Percentiles rank a stretch among this genome's conserved stretches.
Evolutionary conservation across 2,888 invertebrate species (phyloP).

Genomic region (Xestia c-nigrum): DNA sequence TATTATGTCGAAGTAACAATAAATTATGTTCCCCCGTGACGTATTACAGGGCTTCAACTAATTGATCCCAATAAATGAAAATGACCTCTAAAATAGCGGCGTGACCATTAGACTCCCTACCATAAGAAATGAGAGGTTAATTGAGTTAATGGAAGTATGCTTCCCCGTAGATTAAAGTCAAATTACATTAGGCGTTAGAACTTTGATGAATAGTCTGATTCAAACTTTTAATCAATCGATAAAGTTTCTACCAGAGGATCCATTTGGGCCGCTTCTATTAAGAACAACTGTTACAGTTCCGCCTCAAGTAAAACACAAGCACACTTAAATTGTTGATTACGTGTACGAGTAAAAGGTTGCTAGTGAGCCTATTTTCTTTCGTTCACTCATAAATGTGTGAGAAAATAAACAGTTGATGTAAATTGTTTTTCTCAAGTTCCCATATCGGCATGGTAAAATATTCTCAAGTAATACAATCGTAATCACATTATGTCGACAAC

Average conservation of each 20-base stretch:
- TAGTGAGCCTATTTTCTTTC: constrained; percentile 34
- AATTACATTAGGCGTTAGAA: constrained; percentile 65
- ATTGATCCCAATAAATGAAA: constrained; percentile 86
- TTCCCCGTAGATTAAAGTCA: constrained; percentile 67
- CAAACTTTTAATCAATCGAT: constrained; percentile 49
- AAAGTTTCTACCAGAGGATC: constrained; percentile 17
- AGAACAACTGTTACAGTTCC: constrained; percentile 10
- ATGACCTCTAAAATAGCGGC: constrained; percentile 81
- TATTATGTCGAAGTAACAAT: constrained; percentile 31
- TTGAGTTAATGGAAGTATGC: constrained; percentile 82
- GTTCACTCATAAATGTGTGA: constrained; percentile 34
- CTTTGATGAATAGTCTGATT: constrained; percentile 51
- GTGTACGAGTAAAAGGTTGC: constrained; percentile 38
- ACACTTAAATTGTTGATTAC: constrained; percentile 15
- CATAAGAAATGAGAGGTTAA: constrained; percentile 85
- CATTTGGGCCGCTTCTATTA: constrained; percentile 15
- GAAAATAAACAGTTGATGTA: constrained; percentile 47
- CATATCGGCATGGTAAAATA: constrained; percentile 45
- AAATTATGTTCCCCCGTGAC: constrained; percentile 37
- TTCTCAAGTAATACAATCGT: constrained; percentile 50
- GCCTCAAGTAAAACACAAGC: background rate
- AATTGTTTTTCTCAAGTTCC: constrained; percentile 46
- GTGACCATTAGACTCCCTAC: constrained; percentile 79
- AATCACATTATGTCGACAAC: constrained; percentile 55
- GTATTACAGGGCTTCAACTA: constrained; percentile 70